These are phyloP conservation scores for Thripadectes ignobilis DNA, from an alignment of 2,797 vertebrate species.

Conservation along the genomic window DNA sequence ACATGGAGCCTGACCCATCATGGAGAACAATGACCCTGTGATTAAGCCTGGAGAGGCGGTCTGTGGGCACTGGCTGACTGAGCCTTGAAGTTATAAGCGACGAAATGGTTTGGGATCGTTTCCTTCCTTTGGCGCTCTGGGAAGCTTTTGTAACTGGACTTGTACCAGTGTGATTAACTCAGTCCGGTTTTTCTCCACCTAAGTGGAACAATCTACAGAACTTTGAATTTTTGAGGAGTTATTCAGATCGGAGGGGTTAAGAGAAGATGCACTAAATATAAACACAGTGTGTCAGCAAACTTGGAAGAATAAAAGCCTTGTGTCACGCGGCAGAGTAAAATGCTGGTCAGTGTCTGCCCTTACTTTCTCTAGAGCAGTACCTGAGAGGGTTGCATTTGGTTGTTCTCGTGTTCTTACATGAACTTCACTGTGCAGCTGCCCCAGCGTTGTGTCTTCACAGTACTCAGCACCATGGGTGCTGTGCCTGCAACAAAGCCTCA, in stretches of 20 bases:
- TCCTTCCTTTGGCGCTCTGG: not conserved
- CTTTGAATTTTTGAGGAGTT: not conserved
- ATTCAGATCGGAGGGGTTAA: not conserved
- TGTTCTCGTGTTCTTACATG: rapidly evolving
- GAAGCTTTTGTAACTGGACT: not conserved
- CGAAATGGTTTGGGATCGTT: not conserved
- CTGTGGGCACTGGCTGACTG: not conserved
- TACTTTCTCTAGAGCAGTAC: not conserved
- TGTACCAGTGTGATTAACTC: not conserved
- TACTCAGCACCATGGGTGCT: not conserved
- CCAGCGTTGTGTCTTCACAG: not conserved
- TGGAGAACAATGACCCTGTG: not conserved
- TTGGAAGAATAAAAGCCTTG: not conserved
- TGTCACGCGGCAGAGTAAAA: not conserved
- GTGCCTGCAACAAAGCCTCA: rapidly evolving
- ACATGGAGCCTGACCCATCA: not conserved
- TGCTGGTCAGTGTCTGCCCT: not conserved
- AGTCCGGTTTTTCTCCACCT: not conserved
- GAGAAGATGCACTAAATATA: not conserved
- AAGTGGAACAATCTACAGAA: not conserved
- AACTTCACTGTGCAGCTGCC: not conserved
- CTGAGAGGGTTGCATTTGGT: not conserved
- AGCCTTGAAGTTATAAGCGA: not conserved
- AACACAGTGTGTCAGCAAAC: not conserved
- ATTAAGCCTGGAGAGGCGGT: not conserved